phyloP scores from a whole-genome alignment of 1,140 invertebrate genomes.

The Saccostrea cuccullata region DNA sequence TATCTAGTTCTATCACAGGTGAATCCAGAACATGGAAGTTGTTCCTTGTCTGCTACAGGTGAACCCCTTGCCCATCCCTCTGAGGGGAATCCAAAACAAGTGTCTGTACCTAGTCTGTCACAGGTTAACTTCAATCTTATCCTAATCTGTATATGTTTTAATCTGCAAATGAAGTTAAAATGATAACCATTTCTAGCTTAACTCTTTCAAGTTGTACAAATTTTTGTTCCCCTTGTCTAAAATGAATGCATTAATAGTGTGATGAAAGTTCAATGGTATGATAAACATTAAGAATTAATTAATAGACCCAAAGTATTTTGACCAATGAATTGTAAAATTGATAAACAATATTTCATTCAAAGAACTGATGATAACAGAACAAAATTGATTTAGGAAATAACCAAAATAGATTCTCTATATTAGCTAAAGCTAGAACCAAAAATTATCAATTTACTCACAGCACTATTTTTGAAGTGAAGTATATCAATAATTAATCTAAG shows the following conservation, averaged over 20 bases:
- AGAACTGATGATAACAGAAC: neutral
- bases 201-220: neutral
- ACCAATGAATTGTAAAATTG: neutral
- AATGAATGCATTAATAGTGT: neutral
- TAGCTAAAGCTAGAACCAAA: neutral
- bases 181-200: neutral
- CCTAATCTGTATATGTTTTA: no score
- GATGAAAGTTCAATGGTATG: neutral
- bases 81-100: no score
- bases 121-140: no score
- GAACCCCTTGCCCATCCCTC: no score
- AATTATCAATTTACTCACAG: neutral
- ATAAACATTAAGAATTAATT: neutral
- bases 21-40: no score
- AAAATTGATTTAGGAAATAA: neutral
- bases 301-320: neutral
- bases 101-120: no score
- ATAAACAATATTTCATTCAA: neutral
- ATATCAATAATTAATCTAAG: slow-evolving; percentile 22
- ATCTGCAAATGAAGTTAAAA: no score
- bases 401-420: neutral
- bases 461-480: neutral
- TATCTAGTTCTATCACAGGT: no score
- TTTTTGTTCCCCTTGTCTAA: neutral
- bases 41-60: no score